Evolutionary conservation across 2,888 invertebrate species (phyloP).

Genomic region (Stenodema calcarata): DNA sequence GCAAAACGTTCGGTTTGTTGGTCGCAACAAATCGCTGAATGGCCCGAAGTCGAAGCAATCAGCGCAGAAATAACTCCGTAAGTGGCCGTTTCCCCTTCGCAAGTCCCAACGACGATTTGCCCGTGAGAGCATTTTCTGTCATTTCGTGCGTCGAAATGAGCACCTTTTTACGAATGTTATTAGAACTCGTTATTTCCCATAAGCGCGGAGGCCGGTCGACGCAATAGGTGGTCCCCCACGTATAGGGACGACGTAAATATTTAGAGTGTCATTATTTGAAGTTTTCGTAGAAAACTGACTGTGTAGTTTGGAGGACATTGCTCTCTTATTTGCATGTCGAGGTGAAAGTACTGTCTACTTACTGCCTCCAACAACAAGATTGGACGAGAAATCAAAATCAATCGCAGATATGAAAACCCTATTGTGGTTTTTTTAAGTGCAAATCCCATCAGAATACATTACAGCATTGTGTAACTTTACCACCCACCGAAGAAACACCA

Average conservation of each 20-base stretch:
- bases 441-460: background rate
- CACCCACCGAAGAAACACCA: background rate
- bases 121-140: background rate
- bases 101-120: background rate
- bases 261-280: background rate
- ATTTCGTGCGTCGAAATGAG: background rate
- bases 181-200: background rate
- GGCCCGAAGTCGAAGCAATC: background rate
- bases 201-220: background rate
- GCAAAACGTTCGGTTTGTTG: background rate
- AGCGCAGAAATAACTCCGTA: background rate
- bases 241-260: background rate
- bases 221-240: background rate
- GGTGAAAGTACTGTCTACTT: background rate
- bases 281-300: background rate
- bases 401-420: background rate
- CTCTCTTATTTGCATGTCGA: background rate
- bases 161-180: background rate
- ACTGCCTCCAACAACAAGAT: background rate
- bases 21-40: background rate
- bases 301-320: background rate
- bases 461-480: background rate
- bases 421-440: background rate
- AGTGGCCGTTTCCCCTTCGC: background rate
- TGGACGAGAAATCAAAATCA: background rate